These are phyloP conservation scores for Thamnaconus septentrionalis DNA, from an alignment of 2,113 vertebrate species.

Conservation along the genomic window DNA sequence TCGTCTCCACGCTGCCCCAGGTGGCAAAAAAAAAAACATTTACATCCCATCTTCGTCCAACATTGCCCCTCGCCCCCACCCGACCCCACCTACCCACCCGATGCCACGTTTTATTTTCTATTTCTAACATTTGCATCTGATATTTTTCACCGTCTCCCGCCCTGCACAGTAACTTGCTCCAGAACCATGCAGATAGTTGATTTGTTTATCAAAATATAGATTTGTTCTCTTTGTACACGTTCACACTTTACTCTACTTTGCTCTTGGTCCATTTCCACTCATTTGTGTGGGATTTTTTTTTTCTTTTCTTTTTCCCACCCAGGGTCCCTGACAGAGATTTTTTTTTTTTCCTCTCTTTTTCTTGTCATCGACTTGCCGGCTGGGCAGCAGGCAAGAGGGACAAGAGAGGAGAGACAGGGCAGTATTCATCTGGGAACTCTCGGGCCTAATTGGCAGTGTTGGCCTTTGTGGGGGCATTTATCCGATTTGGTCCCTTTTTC, in stretches of 20 bases:
- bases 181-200: constrained; percentile 56
- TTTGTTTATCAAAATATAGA: constrained; percentile 80
- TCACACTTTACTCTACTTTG: constrained; percentile 31
- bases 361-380: constrained; percentile 45
- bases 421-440: constrained; percentile 52
- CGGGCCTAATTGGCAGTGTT: constrained; percentile 68
- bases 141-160: constrained; percentile 32
- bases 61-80: constrained; percentile 1
- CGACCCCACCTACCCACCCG: constrained; percentile 27
- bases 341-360: constrained; percentile 43
- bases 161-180: constrained; percentile 38
- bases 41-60: too few species aligned
- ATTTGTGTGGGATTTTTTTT: not conserved
- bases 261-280: constrained; percentile 51
- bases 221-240: constrained; percentile 77
- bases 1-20: constrained; percentile 12
- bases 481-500: constrained; percentile 60
- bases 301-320: constrained; percentile 30
- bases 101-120: constrained; percentile 47
- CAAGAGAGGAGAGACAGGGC: constrained; percentile 59
- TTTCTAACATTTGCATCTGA: constrained; percentile 43
- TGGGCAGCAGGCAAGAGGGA: constrained; percentile 60
- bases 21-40: constrained; percentile 4
- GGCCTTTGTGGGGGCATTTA: constrained; percentile 33
- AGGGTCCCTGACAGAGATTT: constrained; percentile 38